These are phyloP conservation scores for Achlya flavicornis DNA, from an alignment of 2,888 invertebrate species.

Conservation along the genomic window DNA sequence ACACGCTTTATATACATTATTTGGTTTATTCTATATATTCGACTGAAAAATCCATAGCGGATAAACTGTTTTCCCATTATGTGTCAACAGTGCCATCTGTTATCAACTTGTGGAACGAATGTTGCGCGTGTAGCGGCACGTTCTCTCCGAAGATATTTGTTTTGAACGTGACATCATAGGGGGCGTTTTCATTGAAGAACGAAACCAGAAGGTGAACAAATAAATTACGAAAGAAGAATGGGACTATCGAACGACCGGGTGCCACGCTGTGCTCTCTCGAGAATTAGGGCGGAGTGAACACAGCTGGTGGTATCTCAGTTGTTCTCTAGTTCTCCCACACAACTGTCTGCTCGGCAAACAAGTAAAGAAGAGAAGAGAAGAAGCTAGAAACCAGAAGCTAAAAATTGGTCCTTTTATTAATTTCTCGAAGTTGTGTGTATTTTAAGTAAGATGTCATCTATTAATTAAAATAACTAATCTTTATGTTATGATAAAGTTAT, in stretches of 20 bases:
- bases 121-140: conserved; percentile 18
- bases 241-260: conserved; percentile 91
- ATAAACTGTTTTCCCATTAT: conserved; percentile 14
- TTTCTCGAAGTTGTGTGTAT: not conserved
- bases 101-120: conserved; percentile 26
- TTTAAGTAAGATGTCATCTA: too few relatives aligned
- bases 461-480: too few relatives aligned
- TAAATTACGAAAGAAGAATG: conserved; percentile 31
- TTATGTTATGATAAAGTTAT: too few relatives aligned
- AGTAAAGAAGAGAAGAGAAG: conserved; percentile 14
- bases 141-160: conserved; percentile 23
- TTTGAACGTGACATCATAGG: conserved; percentile 33
- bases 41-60: conserved; percentile 6
- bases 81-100: conserved; percentile 53
- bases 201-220: conserved; percentile 23
- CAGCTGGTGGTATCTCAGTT: conserved; percentile 99
- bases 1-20: not conserved
- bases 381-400: not conserved
- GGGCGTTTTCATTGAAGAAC: conserved; percentile 18
- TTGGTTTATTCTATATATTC: not conserved
- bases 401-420: not conserved
- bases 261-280: conserved; percentile 98
- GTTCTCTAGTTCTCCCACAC: conserved; percentile 81
- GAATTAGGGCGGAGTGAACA: conserved; percentile 93
- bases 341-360: conserved; percentile 13